Conservation (phyloP, 2,797 vertebrate species). For the Bradypodion pumilum region DNA sequence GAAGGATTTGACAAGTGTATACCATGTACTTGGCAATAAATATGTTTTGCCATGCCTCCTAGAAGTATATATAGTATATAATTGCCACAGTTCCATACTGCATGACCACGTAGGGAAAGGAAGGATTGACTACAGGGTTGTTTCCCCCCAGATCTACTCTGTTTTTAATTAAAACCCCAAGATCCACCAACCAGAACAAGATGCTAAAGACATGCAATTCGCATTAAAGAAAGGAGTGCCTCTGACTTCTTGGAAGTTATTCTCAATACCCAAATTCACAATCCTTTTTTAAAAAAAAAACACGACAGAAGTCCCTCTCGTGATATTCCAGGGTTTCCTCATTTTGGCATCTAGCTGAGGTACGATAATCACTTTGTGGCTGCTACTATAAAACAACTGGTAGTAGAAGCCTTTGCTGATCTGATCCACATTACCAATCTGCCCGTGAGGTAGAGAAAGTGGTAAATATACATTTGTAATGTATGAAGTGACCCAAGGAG, state of each 20-base stretch:
- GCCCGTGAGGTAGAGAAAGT: not conserved
- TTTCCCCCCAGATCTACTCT: not conserved
- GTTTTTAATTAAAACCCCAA: not conserved
- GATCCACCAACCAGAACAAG: not conserved
- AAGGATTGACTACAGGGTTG: not conserved
- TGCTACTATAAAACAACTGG: not conserved
- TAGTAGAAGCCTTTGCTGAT: not conserved
- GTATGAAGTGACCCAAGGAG: not conserved
- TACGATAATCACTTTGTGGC: not conserved
- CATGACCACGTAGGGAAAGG: not conserved
- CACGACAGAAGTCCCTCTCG: not conserved
- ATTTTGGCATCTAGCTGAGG: not conserved
- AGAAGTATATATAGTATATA: not conserved
- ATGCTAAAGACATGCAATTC: not conserved
- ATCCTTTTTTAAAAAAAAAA: not conserved
- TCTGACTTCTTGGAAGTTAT: not conserved
- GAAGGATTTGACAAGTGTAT: not conserved
- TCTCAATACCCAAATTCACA: not conserved
- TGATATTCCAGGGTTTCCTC: not conserved
- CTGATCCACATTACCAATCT: not conserved
- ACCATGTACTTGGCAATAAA: not conserved
- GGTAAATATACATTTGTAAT: not conserved
- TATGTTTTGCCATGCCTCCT: not conserved
- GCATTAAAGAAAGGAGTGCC: not conserved
- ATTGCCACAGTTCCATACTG: not conserved